These are phyloP conservation scores for Drosophila grimshawi DNA, from an alignment of 1,140 invertebrate species.

Conservation along the genomic window DNA sequence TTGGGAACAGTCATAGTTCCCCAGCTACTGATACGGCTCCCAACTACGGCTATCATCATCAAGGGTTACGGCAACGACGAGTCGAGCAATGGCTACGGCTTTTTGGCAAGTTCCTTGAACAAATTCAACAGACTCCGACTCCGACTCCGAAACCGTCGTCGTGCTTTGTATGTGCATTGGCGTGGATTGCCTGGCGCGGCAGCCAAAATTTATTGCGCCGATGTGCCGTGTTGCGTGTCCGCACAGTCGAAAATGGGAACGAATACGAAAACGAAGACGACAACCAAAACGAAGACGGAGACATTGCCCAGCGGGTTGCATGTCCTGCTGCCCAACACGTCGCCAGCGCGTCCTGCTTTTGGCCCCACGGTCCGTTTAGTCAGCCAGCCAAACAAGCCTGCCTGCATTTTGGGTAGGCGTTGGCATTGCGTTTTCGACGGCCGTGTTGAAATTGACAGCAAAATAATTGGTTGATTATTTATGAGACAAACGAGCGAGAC, in stretches of 20 bases:
- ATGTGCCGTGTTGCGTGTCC: slow-evolving; percentile 75
- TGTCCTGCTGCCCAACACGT: slow-evolving; percentile 42
- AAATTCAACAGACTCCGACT: slow-evolving; percentile 78
- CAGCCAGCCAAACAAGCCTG: neutral
- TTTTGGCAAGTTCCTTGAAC: slow-evolving; percentile 45
- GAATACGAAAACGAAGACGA: slow-evolving; percentile 9
- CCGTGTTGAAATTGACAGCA: slow-evolving; percentile 84
- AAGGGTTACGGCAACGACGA: neutral
- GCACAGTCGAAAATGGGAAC: slow-evolving; percentile 26
- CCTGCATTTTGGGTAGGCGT: slow-evolving; percentile 50
- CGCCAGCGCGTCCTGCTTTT: slow-evolving; percentile 13
- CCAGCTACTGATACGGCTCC: slow-evolving; percentile 1
- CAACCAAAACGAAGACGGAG: slow-evolving; percentile 23
- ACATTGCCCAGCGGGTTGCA: slow-evolving; percentile 72
- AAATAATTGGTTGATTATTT: slow-evolving; percentile 84
- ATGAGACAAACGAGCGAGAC: slow-evolving; percentile 68
- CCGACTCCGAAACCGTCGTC: slow-evolving; percentile 32
- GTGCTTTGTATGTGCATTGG: slow-evolving; percentile 45
- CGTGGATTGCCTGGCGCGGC: slow-evolving; percentile 59
- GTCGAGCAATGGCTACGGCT: slow-evolving; percentile 4
- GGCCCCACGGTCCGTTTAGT: too few species aligned
- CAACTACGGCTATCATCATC: slow-evolving; percentile 1
- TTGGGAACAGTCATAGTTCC: slow-evolving; percentile 2
- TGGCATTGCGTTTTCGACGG: slow-evolving; percentile 76
- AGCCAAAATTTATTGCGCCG: slow-evolving; percentile 72